Conservation (phyloP, 2,113 vertebrate species). For the Sialia sialis region DNA sequence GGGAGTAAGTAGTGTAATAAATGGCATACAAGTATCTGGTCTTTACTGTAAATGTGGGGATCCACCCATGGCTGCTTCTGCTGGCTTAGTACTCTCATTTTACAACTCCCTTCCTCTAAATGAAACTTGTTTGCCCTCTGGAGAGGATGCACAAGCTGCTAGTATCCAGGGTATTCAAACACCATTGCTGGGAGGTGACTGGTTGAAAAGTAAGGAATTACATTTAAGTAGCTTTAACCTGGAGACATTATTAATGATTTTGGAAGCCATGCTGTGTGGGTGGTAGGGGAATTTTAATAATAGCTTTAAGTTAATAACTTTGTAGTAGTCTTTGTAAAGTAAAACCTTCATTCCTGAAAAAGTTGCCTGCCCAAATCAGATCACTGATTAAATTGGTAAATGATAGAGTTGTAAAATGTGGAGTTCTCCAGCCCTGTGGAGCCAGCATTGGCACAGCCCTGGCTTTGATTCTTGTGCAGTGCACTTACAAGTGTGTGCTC, state of each 20-base stretch:
- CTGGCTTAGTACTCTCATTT: background rate
- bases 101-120: background rate
- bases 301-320: background rate
- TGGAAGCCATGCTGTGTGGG: background rate
- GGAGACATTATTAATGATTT: background rate
- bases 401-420: background rate
- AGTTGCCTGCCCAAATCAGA: background rate
- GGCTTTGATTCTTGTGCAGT: background rate
- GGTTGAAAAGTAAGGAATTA: background rate
- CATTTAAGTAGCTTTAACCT: background rate
- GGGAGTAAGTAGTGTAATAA: background rate
- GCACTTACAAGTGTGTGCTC: fast-evolving
- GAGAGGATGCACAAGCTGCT: background rate
- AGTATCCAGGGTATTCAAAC: background rate
- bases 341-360: background rate
- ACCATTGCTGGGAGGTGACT: background rate
- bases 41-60: background rate
- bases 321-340: background rate
- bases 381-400: background rate
- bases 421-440: background rate
- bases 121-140: background rate
- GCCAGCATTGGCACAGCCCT: background rate
- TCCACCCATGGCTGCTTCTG: background rate
- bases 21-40: background rate
- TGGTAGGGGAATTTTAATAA: background rate